phyloP scores from a whole-genome alignment of 2,888 invertebrate species.

The Calliopum simillimum region DNA sequence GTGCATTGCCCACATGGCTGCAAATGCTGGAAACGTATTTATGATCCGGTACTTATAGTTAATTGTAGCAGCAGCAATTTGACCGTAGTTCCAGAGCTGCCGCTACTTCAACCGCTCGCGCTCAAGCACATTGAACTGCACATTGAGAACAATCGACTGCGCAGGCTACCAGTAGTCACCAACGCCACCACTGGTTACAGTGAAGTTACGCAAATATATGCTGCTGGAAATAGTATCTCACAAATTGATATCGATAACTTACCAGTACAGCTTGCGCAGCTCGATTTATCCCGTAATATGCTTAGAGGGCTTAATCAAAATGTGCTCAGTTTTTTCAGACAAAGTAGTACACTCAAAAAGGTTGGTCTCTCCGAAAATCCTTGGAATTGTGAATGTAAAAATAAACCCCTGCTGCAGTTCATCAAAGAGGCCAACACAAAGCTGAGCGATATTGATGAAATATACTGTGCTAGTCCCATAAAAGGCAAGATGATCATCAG shows the following conservation, averaged over 20 bases:
- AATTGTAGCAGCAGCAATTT: constrained; percentile 70
- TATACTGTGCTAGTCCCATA: constrained; percentile 62
- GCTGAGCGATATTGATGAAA: constrained; percentile 58
- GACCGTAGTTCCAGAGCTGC: constrained; percentile 66
- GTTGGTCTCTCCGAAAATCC: constrained; percentile 78
- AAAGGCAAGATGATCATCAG: no score
- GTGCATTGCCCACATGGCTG: constrained; percentile 71
- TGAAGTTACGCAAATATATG: constrained; percentile 68
- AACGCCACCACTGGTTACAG: constrained; percentile 67
- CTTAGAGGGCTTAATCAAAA: constrained; percentile 68
- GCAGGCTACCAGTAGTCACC: constrained; percentile 60
- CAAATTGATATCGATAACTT: constrained; percentile 64
- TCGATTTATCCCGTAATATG: constrained; percentile 72
- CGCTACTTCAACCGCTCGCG: constrained; percentile 49
- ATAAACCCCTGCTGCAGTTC: constrained; percentile 72
- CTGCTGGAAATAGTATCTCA: constrained; percentile 69
- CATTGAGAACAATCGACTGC: constrained; percentile 67
- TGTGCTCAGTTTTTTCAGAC: constrained; percentile 66
- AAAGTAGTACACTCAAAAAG: constrained; percentile 68
- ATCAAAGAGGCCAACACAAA: constrained; percentile 67
- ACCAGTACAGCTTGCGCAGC: constrained; percentile 67
- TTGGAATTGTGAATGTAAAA: constrained; percentile 76
- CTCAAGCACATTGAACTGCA: constrained; percentile 67
- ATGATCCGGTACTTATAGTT: constrained; percentile 68
- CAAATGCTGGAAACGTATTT: constrained; percentile 68